Base-by-base conservation (phyloP, 2,888 invertebrate genomes). In the Horisme vitalbata region DNA sequence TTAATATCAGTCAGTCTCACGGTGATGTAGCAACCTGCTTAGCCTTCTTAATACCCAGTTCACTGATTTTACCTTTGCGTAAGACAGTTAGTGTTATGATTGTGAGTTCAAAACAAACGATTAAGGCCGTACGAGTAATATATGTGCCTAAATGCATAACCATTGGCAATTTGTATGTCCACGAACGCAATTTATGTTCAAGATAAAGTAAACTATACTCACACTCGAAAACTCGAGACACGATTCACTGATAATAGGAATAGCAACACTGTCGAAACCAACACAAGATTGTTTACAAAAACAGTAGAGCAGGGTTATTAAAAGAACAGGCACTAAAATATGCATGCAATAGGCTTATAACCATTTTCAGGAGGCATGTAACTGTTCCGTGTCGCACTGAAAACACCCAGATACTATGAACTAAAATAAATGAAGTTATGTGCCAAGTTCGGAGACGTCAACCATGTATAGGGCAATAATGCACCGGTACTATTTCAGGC, bases 401-500 rank as follows among this genome's bases (percentile, higher is more conserved):
- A 34, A 35, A 35, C 38, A 50, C 39, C 36, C 32, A 38, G 37
- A 36, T 37, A 46, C 45, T 45, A n/a, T 10, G 23, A 45, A 55
- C 53, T 65, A 69, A 71, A 70, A 70, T 63, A 61, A 68, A 67
- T 64, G 58, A 57, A 49, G 47, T 24, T 45, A 46, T 45, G 55
- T 79, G 83, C 83, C 81, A 83, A 82, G 68, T 75, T 62, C 58
- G 55, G 59, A 67, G 55, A 64, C 61, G 67, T 59, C 54, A 62
- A 60, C 57, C 61, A 69, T 67, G 69, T 64, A 71, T 61, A 69
- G 78, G 66, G 63, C 61, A 65, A 81, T 84, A 79, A 75, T 69
- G 75, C 72, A 79, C 75, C 78, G 78, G 41, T 46, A 79, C 73
- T 82, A 78, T 83, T 87, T 84, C 83, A 83, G 79, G 71, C 80